A percentile compares a stretch with the other conserved stretches of the same genome.
These are phyloP conservation scores for Melieria omissa DNA, from an alignment of 2,888 invertebrate genomes.

Conservation along the genomic window DNA sequence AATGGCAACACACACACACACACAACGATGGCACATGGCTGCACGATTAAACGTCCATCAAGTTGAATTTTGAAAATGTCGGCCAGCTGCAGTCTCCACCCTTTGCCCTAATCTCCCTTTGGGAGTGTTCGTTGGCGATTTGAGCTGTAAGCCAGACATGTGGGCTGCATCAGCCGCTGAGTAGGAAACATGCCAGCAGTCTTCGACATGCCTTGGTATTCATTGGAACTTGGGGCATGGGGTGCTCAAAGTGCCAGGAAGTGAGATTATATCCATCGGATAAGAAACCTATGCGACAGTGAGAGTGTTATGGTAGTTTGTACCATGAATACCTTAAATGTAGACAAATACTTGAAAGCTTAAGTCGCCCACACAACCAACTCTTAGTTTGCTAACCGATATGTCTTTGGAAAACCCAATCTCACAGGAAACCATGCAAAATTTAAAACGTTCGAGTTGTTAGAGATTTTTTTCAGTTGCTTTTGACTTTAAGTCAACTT, in stretches of 20 bases:
- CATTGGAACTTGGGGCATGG: neutral
- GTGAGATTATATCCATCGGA: neutral
- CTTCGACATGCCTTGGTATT: neutral
- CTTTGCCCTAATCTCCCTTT: neutral
- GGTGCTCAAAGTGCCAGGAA: no score
- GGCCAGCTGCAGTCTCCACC: constrained; percentile 14
- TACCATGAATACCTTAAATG: no score
- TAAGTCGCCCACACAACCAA: no score
- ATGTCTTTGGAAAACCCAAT: no score
- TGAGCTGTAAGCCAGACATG: neutral
- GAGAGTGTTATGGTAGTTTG: no score
- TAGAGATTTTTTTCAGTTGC: no score
- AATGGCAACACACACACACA: constrained; percentile 9
- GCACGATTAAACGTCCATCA: constrained; percentile 37
- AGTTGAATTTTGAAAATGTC: constrained; percentile 32
- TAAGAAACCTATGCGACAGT: no score
- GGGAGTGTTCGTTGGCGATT: neutral
- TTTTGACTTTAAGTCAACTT: no score
- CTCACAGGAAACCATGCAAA: no score
- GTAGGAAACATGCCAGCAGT: neutral
- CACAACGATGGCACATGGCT: constrained; percentile 17
- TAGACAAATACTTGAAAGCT: no score
- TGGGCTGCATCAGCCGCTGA: neutral
- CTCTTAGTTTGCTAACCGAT: no score
- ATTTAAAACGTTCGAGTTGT: no score